phyloP scores from a whole-genome alignment of 2,888 invertebrate species.

The Zhuqinia jingwanae region DNA sequence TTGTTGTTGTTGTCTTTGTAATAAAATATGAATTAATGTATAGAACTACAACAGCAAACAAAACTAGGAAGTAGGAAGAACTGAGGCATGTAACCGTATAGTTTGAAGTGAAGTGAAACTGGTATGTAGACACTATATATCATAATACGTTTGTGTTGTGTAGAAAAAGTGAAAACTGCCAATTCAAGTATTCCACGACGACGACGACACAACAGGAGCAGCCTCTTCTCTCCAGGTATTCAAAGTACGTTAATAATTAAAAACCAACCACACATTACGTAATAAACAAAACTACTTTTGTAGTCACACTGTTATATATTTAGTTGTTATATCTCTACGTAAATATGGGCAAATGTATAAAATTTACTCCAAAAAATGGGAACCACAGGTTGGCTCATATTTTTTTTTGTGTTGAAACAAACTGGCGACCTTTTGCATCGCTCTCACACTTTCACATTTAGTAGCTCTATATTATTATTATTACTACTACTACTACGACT shows the following conservation, averaged over 20 bases:
- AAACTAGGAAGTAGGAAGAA: background rate
- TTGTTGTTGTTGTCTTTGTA: slow-evolving; percentile 6
- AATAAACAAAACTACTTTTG: background rate
- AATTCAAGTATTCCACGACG: slow-evolving; percentile 22
- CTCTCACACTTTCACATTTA: slow-evolving; percentile 32
- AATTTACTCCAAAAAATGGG: background rate
- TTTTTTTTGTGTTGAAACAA: background rate
- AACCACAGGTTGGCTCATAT: background rate
- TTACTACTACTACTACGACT: background rate
- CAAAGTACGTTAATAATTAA: too few species aligned
- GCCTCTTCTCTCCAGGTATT: background rate
- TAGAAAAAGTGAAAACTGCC: slow-evolving; percentile 41
- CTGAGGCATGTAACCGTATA: too few species aligned
- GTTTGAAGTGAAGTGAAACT: too few species aligned
- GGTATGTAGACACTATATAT: too few species aligned
- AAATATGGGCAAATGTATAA: too few species aligned
- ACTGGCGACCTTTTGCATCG: background rate
- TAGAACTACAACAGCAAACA: background rate
- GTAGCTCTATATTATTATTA: too few species aligned
- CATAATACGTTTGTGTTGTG: too few species aligned
- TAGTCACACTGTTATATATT: background rate
- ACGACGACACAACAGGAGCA: background rate
- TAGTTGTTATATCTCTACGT: background rate
- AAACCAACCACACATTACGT: background rate
- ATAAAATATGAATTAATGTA: background rate